Base-by-base conservation (phyloP, 2,113 vertebrate species). In the Notothenia coriiceps region DNA sequence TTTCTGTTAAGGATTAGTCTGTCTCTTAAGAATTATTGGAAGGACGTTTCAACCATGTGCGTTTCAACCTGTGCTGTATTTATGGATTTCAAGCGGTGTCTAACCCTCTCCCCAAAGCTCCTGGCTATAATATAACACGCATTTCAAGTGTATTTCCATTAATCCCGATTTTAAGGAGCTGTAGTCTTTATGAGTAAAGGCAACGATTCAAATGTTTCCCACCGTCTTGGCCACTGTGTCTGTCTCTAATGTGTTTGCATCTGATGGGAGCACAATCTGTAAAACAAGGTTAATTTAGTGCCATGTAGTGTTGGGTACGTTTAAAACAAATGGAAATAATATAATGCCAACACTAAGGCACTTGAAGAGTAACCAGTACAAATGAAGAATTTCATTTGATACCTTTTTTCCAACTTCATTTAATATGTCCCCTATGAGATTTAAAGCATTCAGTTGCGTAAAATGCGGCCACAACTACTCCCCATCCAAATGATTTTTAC, bases 1-100 rank as follows among this genome's bases (percentile, higher is more conserved):
- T 93, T 91, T 92, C 81, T 90, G 83, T 71, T 77, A 70, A 86
- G 86, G 92, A 90, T 90, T 86, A 89, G 71, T 86, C 74, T 10
- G 67, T 88, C 84, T 88, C 83, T 54, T 56, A 87, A 88, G 88
- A 78, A 78, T 86, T 87, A 73, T 66, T 88, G 77, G 77, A 87
- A 83, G 78, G 80, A 83, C 43, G 35, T 74, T 77, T 82, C 63
- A 83, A 69, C 74, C 77, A 85, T 80, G 70, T 82, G 61, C 15
- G 10, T 83, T 81, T 80, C 82, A 87, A 73, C 78, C 77, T 65
- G 62, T 14, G 14, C 65, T 70, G 70, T 77, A 72, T 60, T 60
- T 74, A 69, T 72, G 49, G 74, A 70, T 87, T 89, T 88, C 59
- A 73, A 82, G 59, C 70, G 22, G 54, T 60, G 71, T 72, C 70